phyloP scores from a whole-genome alignment of 30 jellyfish, hydroid and myxozoan genomes.

The Chironex yamaguchii region DNA sequence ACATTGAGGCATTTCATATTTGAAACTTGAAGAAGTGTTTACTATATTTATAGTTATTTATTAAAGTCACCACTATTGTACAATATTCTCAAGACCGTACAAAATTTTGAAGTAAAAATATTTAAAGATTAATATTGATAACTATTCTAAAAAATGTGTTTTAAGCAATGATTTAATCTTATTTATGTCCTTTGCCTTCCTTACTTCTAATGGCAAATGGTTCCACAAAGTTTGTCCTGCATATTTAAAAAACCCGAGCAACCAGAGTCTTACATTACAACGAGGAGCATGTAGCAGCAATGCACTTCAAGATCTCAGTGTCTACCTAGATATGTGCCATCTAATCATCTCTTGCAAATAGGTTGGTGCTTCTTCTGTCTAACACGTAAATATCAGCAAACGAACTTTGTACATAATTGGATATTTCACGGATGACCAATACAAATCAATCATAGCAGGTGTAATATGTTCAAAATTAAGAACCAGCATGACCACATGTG shows the following conservation, averaged over 20 bases:
- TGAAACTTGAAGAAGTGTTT: too few relatives aligned
- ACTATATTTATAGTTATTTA: conserved; percentile 31
- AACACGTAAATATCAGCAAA: conserved; percentile 15
- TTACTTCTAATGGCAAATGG: conserved; percentile 9
- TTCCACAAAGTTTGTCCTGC: conserved; percentile 52
- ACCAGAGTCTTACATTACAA: conserved; percentile 34
- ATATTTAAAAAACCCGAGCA: conserved; percentile 10
- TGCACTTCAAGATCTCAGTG: conserved; percentile 29
- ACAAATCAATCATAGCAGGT: conserved; percentile 20
- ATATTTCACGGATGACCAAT: conserved; percentile 27
- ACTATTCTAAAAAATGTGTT: conserved; percentile 43
- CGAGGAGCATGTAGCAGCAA: conserved; percentile 33
- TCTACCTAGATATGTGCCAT: conserved; percentile 21
- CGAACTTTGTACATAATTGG: conserved; percentile 28
- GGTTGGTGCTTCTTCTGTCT: conserved; percentile 41
- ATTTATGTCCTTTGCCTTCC: conserved; percentile 33
- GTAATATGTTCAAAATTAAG: conserved; percentile 52
- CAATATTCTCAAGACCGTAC: conserved; percentile 22
- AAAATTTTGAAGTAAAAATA: neutral
- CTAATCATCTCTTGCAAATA: conserved; percentile 62
- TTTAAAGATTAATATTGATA: conserved; percentile 9
- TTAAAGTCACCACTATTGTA: conserved; percentile 34
- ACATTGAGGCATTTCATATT: too few relatives aligned
- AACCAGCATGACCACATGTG: conserved; percentile 30
- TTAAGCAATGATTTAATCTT: conserved; percentile 10